A percentile compares a stretch with the other conserved stretches of the same genome.
Evolutionary conservation across 2,888 invertebrate species (phyloP).

Genomic region (Bombylius major): DNA sequence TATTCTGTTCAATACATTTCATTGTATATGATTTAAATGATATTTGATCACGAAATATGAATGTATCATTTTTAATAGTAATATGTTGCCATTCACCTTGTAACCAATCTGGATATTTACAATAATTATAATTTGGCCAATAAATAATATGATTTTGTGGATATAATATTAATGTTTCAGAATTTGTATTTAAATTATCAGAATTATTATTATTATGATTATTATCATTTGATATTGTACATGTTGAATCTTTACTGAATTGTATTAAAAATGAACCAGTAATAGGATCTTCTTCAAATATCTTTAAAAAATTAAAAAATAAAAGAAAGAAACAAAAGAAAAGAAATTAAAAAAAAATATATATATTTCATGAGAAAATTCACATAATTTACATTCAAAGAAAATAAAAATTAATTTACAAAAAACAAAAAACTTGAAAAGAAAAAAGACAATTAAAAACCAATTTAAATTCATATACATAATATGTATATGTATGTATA

Average conservation of each 20-base stretch:
- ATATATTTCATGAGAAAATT: neutral
- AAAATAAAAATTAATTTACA: too few relatives aligned
- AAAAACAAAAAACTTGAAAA: too few relatives aligned
- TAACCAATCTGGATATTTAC: conserved; percentile 48
- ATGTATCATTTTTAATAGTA: conserved; percentile 36
- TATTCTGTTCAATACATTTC: conserved; percentile 31
- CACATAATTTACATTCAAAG: too few relatives aligned
- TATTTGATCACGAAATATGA: conserved; percentile 40
- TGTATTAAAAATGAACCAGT: conserved; percentile 45
- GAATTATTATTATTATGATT: neutral
- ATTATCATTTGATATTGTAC: conserved; percentile 19
- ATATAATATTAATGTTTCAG: conserved; percentile 42
- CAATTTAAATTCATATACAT: neutral
- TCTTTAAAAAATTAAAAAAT: conserved; percentile 25
- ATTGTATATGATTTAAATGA: conserved; percentile 42
- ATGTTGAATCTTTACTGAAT: conserved; percentile 51
- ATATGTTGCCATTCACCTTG: conserved; percentile 50
- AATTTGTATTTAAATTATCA: conserved; percentile 36
- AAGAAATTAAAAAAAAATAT: neutral
- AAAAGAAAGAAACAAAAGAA: neutral
- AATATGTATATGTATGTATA: neutral
- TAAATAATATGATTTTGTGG: conserved; percentile 24
- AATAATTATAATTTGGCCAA: conserved; percentile 30
- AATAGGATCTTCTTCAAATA: conserved; percentile 38
- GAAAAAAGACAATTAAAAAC: too few relatives aligned